Base-by-base conservation (phyloP, 1,140 invertebrate species). In the Trichonephila inaurata region DNA sequence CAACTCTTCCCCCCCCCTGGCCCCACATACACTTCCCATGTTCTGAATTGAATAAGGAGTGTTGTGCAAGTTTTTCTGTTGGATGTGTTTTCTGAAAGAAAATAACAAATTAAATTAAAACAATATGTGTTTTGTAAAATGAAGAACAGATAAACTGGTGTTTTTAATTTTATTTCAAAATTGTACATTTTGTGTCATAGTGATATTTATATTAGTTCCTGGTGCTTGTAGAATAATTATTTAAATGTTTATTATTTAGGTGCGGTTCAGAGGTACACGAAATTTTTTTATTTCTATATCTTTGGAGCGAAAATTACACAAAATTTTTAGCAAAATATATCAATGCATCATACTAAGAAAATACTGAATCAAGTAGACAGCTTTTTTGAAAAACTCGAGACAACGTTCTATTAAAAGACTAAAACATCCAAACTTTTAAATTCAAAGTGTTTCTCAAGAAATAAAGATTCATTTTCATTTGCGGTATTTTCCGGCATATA, bases 141-240 rank as follows among this genome's bases (percentile, higher is more conserved):
- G 8, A 85, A n/a, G 28, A n/a, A 19, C 16, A n/a, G 12, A 44
- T 58, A 14, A 85, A 77, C 28, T 33, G 62, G 33, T 33, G 60
- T 62, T 88, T 12, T 88, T 66, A 64, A 88, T 88, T 33, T 88
- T 66, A 88, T 88, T 51, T 51, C 40, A n/a, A 88, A 66, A 40
- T 88, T 88, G 61, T 85, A 85, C 51, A 85, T 85, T 85, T 85
- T 85, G 82, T 85, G 82, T 85, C 14, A 85, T 85, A 85, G 82
- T 60, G 58, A 60, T 85, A 44, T 85, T n/a, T 85, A 24, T 85
- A 58, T 58, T 85, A 85, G 82, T 60, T 85, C 82, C 82, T 85
- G 82, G 82, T 85, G 82, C 58, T n/a, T 85, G 51, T 85, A 58
- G 82, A 77, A 33, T 33, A 18, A 58, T 58, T 33, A 28, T 16